Conservation (phyloP, 2,113 vertebrate species). For the Cyprinodon variegatus region DNA sequence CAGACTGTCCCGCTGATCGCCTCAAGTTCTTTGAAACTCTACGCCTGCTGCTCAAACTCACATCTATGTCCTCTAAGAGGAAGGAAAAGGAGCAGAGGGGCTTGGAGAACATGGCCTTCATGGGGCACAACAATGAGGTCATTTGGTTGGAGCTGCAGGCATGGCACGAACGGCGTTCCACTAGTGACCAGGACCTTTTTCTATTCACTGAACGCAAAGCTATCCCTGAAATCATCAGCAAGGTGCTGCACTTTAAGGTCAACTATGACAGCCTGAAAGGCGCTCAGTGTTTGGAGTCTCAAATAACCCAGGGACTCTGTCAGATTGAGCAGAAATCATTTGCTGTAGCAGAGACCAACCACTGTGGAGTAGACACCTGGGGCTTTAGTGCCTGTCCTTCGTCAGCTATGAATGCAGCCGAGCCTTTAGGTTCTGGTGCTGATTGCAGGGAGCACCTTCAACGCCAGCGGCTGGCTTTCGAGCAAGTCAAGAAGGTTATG, state of each 20-base stretch:
- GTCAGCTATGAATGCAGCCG: slow-evolving; percentile 66
- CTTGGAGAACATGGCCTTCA: slow-evolving; percentile 89
- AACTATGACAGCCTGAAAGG: slow-evolving; percentile 84
- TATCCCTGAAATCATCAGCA: slow-evolving; percentile 97
- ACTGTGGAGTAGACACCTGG: slow-evolving; percentile 67
- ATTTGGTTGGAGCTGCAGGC: slow-evolving; percentile 99
- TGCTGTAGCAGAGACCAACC: slow-evolving; percentile 77
- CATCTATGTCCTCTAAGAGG: slow-evolving; percentile 98
- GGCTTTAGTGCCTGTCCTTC: slow-evolving; percentile 67
- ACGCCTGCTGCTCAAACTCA: slow-evolving; percentile 95
- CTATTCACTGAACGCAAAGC: slow-evolving; percentile 96
- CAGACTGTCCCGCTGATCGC: slow-evolving; percentile 95
- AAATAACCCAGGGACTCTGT: slow-evolving; percentile 56
- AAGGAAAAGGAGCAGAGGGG: slow-evolving; percentile 98
- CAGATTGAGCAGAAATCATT: slow-evolving; percentile 55
- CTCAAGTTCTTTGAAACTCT: slow-evolving; percentile 98
- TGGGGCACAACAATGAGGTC: slow-evolving; percentile 95
- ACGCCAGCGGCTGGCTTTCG: slow-evolving; percentile 91
- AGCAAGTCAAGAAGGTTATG: slow-evolving; percentile 97
- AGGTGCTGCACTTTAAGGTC: slow-evolving; percentile 96
- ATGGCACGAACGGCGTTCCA: slow-evolving; percentile 95
- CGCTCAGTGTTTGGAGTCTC: slow-evolving; percentile 65
- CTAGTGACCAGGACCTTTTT: slow-evolving; percentile 93
- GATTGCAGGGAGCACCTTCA: slow-evolving; percentile 90
- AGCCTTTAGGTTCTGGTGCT: slow-evolving; percentile 74